phyloP scores from a whole-genome alignment of 1,140 invertebrate species.

The Sminthurides bifidus region DNA sequence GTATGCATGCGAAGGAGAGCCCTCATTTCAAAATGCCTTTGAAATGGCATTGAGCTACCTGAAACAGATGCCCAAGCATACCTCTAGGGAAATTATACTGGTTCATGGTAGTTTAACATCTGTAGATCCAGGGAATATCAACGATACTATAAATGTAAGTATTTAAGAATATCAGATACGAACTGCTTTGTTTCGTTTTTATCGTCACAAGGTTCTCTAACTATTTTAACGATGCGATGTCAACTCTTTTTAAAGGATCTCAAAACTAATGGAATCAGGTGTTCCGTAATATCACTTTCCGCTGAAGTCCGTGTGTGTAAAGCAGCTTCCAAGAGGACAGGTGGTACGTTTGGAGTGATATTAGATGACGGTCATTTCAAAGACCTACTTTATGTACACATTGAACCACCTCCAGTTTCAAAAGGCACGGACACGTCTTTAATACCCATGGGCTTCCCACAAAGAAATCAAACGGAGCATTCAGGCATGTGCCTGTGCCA shows the following conservation, averaged over 20 bases:
- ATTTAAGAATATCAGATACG: no score
- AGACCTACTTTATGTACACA: conserved; percentile 56
- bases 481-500: conserved; percentile 51
- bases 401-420: conserved; percentile 65
- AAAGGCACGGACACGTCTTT: conserved; percentile 64
- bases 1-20: conserved; percentile 59
- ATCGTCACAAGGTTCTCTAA: background rate
- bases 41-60: conserved; percentile 74
- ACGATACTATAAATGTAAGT: conserved; percentile 64
- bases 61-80: conserved; percentile 81
- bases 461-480: conserved; percentile 41
- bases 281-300: conserved; percentile 85
- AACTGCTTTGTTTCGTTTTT: conserved; percentile 11
- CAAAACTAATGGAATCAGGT: conserved; percentile 52
- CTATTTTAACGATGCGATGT: background rate
- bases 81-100: conserved; percentile 81
- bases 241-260: conserved; percentile 36
- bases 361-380: conserved; percentile 83
- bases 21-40: conserved; percentile 87
- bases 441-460: conserved; percentile 88
- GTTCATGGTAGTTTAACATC: conserved; percentile 88
- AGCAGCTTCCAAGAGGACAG: conserved; percentile 67
- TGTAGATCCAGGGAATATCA: conserved; percentile 90
- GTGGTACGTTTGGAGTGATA: conserved; percentile 72
- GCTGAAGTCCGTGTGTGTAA: conserved; percentile 90